Evolutionary conservation across 2,797 vertebrate genomes (phyloP).

Genomic region (Bryconaethiops microstoma): DNA sequence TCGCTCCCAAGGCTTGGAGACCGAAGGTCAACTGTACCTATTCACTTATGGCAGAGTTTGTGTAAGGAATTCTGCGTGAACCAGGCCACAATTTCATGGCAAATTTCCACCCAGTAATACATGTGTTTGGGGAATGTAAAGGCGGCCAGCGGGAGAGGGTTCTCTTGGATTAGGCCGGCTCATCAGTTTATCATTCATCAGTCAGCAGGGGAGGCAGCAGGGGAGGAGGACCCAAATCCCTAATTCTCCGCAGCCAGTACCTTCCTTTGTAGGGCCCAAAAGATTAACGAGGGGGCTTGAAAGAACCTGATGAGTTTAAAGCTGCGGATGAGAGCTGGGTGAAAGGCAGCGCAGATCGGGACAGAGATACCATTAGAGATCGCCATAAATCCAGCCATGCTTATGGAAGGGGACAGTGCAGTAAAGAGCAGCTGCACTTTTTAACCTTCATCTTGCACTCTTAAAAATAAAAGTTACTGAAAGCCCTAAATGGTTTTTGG

Average conservation of each 20-base stretch:
- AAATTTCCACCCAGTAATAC: constrained; percentile 75
- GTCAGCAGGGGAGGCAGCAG: constrained; percentile 70
- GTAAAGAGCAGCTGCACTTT: constrained; percentile 97
- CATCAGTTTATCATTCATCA: constrained; percentile 89
- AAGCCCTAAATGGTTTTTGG: neutral
- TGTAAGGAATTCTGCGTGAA: constrained; percentile 70
- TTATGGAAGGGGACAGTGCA: constrained; percentile 86
- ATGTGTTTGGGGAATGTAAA: constrained; percentile 85
- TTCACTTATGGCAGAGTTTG: constrained; percentile 64
- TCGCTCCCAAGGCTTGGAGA: constrained; percentile 52
- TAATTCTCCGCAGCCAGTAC: constrained; percentile 86
- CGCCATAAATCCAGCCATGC: constrained; percentile 93
- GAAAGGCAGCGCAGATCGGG: constrained; percentile 89
- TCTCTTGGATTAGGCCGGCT: constrained; percentile 90
- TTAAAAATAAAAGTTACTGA: neutral
- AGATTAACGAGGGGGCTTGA: constrained; percentile 90
- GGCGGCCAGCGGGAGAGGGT: constrained; percentile 83
- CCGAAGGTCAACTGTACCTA: constrained; percentile 65
- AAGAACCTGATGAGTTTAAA: constrained; percentile 93
- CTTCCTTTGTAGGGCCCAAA: constrained; percentile 90
- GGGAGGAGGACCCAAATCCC: constrained; percentile 77
- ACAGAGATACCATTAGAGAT: constrained; percentile 95
- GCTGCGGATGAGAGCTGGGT: constrained; percentile 89
- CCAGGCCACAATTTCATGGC: constrained; percentile 77
- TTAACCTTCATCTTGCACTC: constrained; percentile 82